phyloP scores from a whole-genome alignment of 2,113 vertebrate species.

The Odobenus rosmarus region DNA sequence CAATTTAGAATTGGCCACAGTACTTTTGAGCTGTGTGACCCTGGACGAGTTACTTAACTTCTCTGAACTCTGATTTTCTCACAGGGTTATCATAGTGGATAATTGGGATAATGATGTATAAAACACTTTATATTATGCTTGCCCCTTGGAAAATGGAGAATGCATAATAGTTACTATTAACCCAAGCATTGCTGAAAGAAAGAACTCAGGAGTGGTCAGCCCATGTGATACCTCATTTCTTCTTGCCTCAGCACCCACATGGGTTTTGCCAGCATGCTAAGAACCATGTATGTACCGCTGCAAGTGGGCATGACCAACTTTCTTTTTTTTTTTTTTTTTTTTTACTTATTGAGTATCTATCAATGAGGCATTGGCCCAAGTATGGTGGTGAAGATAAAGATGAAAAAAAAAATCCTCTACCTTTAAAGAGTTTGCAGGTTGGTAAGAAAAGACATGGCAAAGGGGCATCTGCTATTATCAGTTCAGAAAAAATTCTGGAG shows the following conservation, averaged over 20 bases:
- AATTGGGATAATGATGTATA: background rate
- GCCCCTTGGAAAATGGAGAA: background rate
- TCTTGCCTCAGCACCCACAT: background rate
- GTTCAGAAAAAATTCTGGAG: constrained; percentile 1
- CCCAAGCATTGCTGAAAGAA: background rate
- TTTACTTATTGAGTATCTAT: background rate
- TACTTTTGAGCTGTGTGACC: background rate
- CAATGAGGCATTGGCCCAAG: background rate
- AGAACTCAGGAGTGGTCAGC: background rate
- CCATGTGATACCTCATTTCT: background rate
- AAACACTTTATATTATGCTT: background rate
- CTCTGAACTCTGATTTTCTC: background rate
- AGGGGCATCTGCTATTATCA: background rate
- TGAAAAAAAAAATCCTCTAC: background rate
- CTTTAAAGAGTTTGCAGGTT: background rate
- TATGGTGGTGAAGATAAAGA: background rate
- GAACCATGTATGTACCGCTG: background rate
- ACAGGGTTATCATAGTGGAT: background rate
- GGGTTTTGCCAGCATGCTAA: background rate
- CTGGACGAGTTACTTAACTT: background rate
- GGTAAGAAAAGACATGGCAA: background rate
- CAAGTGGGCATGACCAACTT: background rate
- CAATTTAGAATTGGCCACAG: background rate
- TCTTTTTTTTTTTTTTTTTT: background rate
- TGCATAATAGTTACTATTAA: background rate